Evolutionary conservation across 1,140 invertebrate species (phyloP).

Genomic region (Melitaea cinxia): DNA sequence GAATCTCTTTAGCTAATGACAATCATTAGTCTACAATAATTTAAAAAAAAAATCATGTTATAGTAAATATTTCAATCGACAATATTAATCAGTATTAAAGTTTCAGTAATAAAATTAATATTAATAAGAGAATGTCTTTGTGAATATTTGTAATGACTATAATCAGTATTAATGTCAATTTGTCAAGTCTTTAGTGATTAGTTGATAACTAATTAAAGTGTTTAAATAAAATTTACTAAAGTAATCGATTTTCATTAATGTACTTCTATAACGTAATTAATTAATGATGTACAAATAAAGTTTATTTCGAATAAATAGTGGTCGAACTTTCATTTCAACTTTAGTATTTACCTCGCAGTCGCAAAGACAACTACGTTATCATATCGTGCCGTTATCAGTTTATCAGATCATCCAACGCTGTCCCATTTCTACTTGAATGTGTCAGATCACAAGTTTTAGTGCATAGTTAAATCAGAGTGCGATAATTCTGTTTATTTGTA

Average conservation of each 20-base stretch:
- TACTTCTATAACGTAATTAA: too few relatives aligned
- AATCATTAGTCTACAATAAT: not conserved
- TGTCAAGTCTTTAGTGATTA: too few relatives aligned
- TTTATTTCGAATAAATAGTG: constrained; percentile 6
- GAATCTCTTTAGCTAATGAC: constrained; percentile 53
- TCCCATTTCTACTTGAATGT: constrained; percentile 54
- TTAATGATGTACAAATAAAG: not conserved
- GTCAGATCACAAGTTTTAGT: constrained; percentile 42
- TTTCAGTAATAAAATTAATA: too few relatives aligned
- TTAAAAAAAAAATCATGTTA: not conserved
- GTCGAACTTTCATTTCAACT: constrained; percentile 16
- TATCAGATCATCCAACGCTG: constrained; percentile 58
- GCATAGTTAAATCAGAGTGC: constrained; percentile 31
- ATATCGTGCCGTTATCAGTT: constrained; percentile 59
- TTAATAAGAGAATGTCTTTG: too few relatives aligned
- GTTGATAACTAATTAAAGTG: too few relatives aligned
- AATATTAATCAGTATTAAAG: not conserved
- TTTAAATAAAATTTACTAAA: too few relatives aligned
- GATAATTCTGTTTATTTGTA: constrained; percentile 29
- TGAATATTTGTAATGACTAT: too few relatives aligned
- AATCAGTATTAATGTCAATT: too few relatives aligned
- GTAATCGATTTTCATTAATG: not conserved
- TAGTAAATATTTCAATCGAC: not conserved
- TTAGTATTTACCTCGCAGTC: constrained; percentile 19
- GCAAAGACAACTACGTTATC: constrained; percentile 46